Evolutionary conservation across 2,888 invertebrate species (phyloP).

Genomic region (Chaetogeoica ovagalla): DNA sequence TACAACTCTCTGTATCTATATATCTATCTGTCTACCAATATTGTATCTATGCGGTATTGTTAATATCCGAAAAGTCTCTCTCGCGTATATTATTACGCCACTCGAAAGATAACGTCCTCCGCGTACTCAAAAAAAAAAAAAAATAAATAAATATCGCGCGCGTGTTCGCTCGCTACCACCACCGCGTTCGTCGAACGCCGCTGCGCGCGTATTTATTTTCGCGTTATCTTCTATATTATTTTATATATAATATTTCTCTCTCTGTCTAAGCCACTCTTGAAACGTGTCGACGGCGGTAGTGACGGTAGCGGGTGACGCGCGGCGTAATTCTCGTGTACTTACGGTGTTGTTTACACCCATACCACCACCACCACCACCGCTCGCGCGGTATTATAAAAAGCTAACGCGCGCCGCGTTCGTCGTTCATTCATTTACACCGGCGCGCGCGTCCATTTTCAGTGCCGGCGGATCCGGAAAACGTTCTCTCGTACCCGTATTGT

Average conservation of each 20-base stretch:
- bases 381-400: no score
- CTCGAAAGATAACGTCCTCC: constrained; percentile 39
- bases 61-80: no score
- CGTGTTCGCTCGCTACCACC: no score
- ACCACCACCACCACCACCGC: no score
- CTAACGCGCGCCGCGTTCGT: neutral
- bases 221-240: constrained; percentile 34
- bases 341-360: no score
- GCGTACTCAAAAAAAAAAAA: neutral
- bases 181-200: neutral
- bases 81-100: neutral
- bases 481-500: neutral
- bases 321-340: no score
- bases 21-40: no score
- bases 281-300: neutral
- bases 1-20: no score
- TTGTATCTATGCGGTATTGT: neutral
- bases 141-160: constrained; percentile 1
- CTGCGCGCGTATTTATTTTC: constrained; percentile 22
- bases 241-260: neutral
- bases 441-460: no score
- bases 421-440: constrained; percentile 15
- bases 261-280: constrained; percentile 22
- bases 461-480: no score
- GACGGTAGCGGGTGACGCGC: no score